Evolutionary conservation across 2,113 vertebrate species (phyloP), one percentile per base, ranked within the genome.

Genomic region (Xerus inauris): DNA sequence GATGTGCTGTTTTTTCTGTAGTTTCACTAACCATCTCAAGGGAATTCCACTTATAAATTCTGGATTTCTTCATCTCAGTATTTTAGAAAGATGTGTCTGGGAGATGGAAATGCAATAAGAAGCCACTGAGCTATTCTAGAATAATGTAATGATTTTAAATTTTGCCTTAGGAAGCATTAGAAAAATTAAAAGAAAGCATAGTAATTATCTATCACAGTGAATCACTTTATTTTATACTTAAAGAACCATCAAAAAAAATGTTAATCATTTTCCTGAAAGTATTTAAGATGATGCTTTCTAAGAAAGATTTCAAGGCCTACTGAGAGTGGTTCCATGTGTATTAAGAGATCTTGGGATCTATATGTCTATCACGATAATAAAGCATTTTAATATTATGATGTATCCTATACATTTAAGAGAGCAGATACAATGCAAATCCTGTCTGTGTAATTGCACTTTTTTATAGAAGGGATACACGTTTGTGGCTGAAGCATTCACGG

Each of bases 391-490:
- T 42, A 40, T 32, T 20, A 1, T n/a, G n/a, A 65, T 91, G 71
- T 38, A 11, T 32, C 1, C 28, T 69, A 17, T 49, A 45, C 67
- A 8, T 47, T 73, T 72, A 87, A 69, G 24, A 93, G 20, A 12
- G 35, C 67, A 13, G 8, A 9, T 8, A 35, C 24, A 62, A 6
- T 42, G 10, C 35, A 51, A 47, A 8, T 96, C 75, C 54, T 67
- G 38, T 71, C 40, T 65, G 20, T 84, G n/a, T 69, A 49, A 75
- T 62, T 87, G 3, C 84, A 91, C 22, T 91, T 8, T 77, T 77
- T 95, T 98, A 57, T 77, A 99, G 99, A 98, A 98, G 57, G 99
- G 99, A 35, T 99, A 99, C 81, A 99, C 99, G 0, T 99, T 99
- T 57, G 97, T 99, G 91, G 99, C 98, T 14, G 99, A 99, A 98